Base-by-base conservation (phyloP, 2,113 vertebrate genomes). In the Aptenodytes forsteri region DNA sequence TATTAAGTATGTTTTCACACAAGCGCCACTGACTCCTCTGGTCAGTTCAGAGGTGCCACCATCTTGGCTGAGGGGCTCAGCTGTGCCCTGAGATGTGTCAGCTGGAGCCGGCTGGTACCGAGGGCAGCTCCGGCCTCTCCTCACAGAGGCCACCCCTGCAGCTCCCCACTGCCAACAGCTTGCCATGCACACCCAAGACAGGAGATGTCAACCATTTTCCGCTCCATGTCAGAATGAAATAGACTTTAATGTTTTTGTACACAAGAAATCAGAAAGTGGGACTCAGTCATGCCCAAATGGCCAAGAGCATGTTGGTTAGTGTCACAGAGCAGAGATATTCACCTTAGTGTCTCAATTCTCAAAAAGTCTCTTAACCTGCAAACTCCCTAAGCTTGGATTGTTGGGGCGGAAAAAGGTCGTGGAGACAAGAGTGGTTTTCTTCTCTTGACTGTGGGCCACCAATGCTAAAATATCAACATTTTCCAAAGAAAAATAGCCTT, bases 41-140 rank as follows among this genome's bases (percentile, higher is more conserved):
- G 54, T 11, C 11, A 34, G 26, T 42, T 70, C 36, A 22, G 50
- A 71, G 66, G 27, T 34, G 10, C 7, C 15, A 25, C 16, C 4
- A 1, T 2, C 0, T 25, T 42, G 17, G 46, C 46, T 15, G 54
- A 44, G 27, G 23, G 20, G 4, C 52, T 59, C 13, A 30, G 34
- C 75, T 59, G 23, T 80, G 44, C 27, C 29, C 27, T 54, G 52
- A 1, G 0, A 14, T 23, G 27, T 6, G 19, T 20, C 32, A 20
- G 15, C 13, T 23, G 30, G 61, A 87, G 47, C 42, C 1, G 1
- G 14, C 29, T 81, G 50, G 72, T 6, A 46, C 6, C 0, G 0
- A 50, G 21, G 23, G 6, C 62, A 47, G 18, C 14, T 67, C 16
- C 30, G 0, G 3, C 18, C 38, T 34, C n/a, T 67, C 30, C 42